Evolutionary conservation across 2,113 vertebrate genomes (phyloP), one percentile per base, ranked within the genome.

Genomic region (Suncus etruscus): DNA sequence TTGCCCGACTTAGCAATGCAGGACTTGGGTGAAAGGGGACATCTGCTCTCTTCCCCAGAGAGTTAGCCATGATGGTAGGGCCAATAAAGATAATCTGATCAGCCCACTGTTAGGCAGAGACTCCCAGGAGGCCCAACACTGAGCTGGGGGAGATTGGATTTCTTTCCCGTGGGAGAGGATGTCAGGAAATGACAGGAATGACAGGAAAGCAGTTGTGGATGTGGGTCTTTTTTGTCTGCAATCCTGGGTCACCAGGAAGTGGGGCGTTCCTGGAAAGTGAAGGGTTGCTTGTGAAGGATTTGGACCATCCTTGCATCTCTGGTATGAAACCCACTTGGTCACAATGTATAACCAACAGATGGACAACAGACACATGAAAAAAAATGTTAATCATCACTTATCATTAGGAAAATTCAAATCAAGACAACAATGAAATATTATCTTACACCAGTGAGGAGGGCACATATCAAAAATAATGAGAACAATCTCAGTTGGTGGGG

Each of bases 61-160:
- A 68, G 65, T 87, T 84, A 70, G 45, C 32, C 31, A 86, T 77
- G 51, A 86, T 2, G 10, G 63, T 20, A 80, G 88, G 91, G 48
- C 90, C 94, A 87, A 61, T 94, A 90, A 96, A 92, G 91, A 94
- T 83, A 95, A 94, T 95, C 90, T 79, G 32, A 27, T 69, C 39
- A 25, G 12, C 27, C 90, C 48, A 61, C 61, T 79, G 66, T 29
- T 31, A 50, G 72, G 54, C 82, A 0, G 20, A 29, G 51, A 82
- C 87, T 95, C 92, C 75, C 80, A 81, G 92, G 79, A 91, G 48
- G 39, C 86, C 85, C 18, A 68, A 84, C 22, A 24, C 58, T 69
- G 78, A 61, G n/a, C 68, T 58, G n/a, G 47, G 39, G 66, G 31
- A 80, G 93, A 32, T 88, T 50, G 83, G 76, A 61, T 95, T 94